These are phyloP conservation scores for Drosophila merina DNA, from an alignment of 2,888 invertebrate species.

Conservation along the genomic window DNA sequence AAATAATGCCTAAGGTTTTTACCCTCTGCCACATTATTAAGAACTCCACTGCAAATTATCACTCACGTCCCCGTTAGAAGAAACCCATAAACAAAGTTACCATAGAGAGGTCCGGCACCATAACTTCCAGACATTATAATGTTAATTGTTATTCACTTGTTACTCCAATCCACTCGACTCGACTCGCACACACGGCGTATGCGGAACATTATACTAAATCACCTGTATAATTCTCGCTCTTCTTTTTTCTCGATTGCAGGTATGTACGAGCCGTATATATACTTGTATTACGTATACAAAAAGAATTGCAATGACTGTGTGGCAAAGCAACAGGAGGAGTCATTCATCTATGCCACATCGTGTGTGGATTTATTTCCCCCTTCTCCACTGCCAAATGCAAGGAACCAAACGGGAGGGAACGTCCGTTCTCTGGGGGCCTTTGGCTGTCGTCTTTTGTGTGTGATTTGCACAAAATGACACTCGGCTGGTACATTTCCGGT, in stretches of 20 bases:
- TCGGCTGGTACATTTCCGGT: conserved; percentile 74
- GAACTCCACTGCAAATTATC: conserved; percentile 3
- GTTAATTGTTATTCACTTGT: conserved; percentile 43
- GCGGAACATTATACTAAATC: conserved; percentile 36
- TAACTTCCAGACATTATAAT: conserved; percentile 44
- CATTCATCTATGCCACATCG: conserved; percentile 45
- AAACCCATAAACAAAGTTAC: conserved; percentile 25
- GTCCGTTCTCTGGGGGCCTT: conserved; percentile 33
- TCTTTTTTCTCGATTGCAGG: conserved; percentile 37
- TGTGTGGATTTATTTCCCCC: conserved; percentile 29
- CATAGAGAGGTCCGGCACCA: conserved; percentile 16
- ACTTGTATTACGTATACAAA: not conserved
- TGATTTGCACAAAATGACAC: conserved; percentile 79
- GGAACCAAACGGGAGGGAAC: not conserved
- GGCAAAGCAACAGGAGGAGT: conserved; percentile 19
- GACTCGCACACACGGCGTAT: conserved; percentile 3
- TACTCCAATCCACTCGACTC: conserved; percentile 24
- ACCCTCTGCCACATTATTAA: conserved; percentile 6
- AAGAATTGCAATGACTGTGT: conserved; percentile 11
- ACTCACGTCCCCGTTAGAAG: conserved; percentile 17
- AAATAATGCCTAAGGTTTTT: not conserved
- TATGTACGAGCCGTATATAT: conserved; percentile 14
- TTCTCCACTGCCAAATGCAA: not conserved
- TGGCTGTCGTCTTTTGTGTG: conserved; percentile 70
- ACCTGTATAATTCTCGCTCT: conserved; percentile 37